A percentile compares a stretch with the other conserved stretches of the same genome.
These are phyloP conservation scores for Anolis carolinensis DNA, from an alignment of 2,113 vertebrate species.

Conservation along the genomic window DNA sequence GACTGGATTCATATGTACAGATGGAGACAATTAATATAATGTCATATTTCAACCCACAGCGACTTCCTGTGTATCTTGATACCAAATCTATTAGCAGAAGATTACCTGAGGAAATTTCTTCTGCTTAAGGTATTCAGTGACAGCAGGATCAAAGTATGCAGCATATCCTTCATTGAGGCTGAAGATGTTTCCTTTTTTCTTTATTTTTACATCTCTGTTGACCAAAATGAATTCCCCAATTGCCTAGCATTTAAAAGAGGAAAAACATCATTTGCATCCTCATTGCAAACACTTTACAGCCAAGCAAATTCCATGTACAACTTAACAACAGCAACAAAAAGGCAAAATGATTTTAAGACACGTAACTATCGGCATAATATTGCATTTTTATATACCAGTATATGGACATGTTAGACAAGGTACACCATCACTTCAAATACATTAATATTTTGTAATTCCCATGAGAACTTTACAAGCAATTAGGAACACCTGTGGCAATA, in stretches of 20 bases:
- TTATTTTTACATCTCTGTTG: slow-evolving; percentile 91
- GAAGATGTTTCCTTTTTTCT: slow-evolving; percentile 95
- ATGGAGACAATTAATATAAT: no score
- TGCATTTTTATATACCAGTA: neutral
- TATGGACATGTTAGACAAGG: neutral
- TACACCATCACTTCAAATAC: neutral
- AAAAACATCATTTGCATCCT: neutral
- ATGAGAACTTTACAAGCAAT: neutral
- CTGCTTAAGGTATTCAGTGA: slow-evolving; percentile 90
- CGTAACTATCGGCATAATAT: neutral
- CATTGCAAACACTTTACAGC: slow-evolving; percentile 3
- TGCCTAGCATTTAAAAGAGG: slow-evolving; percentile 73
- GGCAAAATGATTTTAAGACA: neutral
- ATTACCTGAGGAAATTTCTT: slow-evolving; percentile 93
- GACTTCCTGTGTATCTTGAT: neutral
- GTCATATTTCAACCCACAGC: neutral
- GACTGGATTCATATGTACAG: no score
- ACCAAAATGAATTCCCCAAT: slow-evolving; percentile 97
- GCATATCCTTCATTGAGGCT: slow-evolving; percentile 97
- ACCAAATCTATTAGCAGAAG: slow-evolving; percentile 17
- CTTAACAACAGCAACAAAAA: neutral
- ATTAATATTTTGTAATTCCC: neutral
- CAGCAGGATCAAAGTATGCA: slow-evolving; percentile 89
- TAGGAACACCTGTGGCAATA: neutral
- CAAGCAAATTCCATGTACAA: fast-evolving